Evolutionary conservation across 2,113 vertebrate species (phyloP).

Genomic region (Sula dactylatra): DNA sequence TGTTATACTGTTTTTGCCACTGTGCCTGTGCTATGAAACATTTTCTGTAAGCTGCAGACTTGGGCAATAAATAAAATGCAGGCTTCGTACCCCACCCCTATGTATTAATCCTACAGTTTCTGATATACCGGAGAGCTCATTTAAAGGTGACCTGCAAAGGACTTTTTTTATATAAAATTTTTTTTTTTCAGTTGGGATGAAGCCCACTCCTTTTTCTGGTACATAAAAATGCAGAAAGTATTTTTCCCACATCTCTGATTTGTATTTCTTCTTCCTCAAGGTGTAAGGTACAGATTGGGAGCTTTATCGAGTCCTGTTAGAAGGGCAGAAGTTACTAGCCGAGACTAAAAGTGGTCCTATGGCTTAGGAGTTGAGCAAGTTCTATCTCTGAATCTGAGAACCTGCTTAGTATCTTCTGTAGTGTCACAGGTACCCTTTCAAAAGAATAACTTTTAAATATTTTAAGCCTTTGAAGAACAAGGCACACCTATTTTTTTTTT

Average conservation of each 20-base stretch:
- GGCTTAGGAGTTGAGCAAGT: background rate
- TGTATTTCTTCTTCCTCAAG: background rate
- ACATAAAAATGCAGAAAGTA: background rate
- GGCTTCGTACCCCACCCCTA: slow-evolving; percentile 10
- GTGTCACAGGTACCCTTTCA: background rate
- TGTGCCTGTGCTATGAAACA: slow-evolving; percentile 88
- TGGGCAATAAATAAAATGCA: slow-evolving; percentile 72
- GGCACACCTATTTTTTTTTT: background rate
- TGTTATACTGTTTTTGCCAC: slow-evolving; percentile 89
- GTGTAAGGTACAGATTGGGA: background rate
- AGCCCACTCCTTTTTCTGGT: background rate
- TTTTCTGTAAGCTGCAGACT: slow-evolving; percentile 79
- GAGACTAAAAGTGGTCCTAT: background rate
- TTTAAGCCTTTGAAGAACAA: background rate
- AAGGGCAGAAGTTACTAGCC: background rate
- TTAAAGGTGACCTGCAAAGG: slow-evolving; percentile 45
- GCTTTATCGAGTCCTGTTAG: background rate
- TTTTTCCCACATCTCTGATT: background rate
- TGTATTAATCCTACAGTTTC: background rate
- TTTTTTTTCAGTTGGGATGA: background rate
- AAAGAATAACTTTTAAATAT: background rate
- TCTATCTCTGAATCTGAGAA: background rate
- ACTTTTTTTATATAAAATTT: background rate
- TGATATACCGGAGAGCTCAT: background rate
- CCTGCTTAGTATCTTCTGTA: background rate